These are phyloP conservation scores for Zosterops hypoxanthus DNA, from an alignment of 2,113 vertebrate species.

Conservation along the genomic window DNA sequence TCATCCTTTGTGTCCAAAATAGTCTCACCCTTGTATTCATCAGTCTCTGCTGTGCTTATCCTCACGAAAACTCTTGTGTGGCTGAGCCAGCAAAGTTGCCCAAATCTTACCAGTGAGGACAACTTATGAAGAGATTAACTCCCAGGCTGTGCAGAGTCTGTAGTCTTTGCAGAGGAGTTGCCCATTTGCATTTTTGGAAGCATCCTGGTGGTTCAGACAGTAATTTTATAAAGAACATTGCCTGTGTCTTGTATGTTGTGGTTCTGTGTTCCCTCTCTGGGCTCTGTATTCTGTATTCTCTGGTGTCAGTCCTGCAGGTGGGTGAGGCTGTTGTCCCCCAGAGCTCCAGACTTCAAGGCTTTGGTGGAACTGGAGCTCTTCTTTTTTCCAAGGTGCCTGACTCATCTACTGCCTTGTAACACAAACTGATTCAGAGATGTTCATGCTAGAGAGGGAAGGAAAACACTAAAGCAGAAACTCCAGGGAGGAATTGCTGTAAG, in stretches of 20 bases:
- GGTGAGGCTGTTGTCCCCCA: background rate
- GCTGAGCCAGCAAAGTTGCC: background rate
- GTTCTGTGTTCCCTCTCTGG: background rate
- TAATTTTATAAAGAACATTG: background rate
- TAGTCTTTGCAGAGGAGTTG: background rate
- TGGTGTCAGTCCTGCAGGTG: background rate
- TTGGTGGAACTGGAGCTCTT: background rate
- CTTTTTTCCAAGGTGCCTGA: background rate
- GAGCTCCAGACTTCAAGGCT: fast-evolving
- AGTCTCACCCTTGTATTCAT: background rate
- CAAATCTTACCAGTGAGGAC: background rate
- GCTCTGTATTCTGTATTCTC: background rate
- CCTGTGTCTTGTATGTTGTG: background rate
- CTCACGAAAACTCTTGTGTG: background rate
- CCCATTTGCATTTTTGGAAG: background rate
- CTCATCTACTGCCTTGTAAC: background rate
- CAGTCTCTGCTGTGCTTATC: background rate
- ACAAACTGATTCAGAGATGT: background rate
- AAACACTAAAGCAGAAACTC: background rate
- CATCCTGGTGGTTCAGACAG: background rate
- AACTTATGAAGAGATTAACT: background rate
- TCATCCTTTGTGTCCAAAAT: too few relatives aligned
- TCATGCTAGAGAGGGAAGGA: background rate
- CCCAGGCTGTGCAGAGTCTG: background rate
- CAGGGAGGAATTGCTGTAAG: background rate